These are phyloP conservation scores for Pipistrellus pipistrellus DNA, from an alignment of 2,797 vertebrate species.

Conservation along the genomic window DNA sequence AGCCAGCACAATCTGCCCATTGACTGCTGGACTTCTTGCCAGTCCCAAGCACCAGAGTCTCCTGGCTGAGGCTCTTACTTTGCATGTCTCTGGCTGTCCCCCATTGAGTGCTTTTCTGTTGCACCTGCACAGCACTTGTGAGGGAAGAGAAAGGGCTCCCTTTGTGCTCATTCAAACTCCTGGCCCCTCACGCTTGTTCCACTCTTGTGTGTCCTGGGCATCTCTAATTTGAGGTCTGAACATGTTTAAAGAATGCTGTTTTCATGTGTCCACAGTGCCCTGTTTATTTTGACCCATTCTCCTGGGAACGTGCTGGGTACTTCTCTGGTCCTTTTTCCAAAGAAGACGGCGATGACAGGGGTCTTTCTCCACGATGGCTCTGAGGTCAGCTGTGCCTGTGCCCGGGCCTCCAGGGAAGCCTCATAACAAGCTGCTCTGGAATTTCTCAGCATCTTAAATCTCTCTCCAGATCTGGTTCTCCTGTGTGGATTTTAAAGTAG, in stretches of 20 bases:
- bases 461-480: not conserved
- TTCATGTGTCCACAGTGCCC: constrained; percentile 72
- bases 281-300: constrained; percentile 73
- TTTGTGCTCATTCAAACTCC: constrained; percentile 75
- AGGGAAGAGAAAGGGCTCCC: constrained; percentile 62
- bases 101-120: constrained; percentile 67
- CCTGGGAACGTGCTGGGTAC: constrained; percentile 44
- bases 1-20: constrained; percentile 80
- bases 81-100: constrained; percentile 77
- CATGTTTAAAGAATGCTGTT: constrained; percentile 80
- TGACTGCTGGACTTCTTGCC: constrained; percentile 77
- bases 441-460: not conserved
- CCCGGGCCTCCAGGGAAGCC: not conserved
- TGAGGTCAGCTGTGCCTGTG: constrained; percentile 8
- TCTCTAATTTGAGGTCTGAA: constrained; percentile 72
- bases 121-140: constrained; percentile 77
- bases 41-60: constrained; percentile 75
- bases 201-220: constrained; percentile 58
- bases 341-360: not conserved
- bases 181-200: constrained; percentile 61
- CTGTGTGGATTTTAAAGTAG: constrained; percentile 43
- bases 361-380: not conserved
- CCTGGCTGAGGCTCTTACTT: constrained; percentile 70
- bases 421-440: constrained; percentile 11
- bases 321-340: constrained; percentile 4